phyloP scores from a whole-genome alignment of 1,140 invertebrate species.

The Drosophila pectinifera region DNA sequence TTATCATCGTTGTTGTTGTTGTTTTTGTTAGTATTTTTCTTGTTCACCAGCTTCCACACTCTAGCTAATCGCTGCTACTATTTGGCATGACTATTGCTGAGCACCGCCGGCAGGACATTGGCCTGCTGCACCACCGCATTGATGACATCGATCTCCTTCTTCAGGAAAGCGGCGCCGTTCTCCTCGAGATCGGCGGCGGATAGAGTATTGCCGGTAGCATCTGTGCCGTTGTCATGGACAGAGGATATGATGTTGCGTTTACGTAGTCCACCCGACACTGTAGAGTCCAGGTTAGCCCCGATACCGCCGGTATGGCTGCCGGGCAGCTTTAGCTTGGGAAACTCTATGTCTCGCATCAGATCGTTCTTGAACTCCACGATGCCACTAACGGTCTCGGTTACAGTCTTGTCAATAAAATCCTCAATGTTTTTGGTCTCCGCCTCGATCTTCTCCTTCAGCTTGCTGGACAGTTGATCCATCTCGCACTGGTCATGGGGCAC shows the following conservation, averaged over 20 bases:
- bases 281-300: constrained; percentile 17
- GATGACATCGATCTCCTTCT: constrained; percentile 84
- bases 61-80: constrained; percentile 54
- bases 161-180: constrained; percentile 71
- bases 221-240: constrained; percentile 46
- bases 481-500: constrained; percentile 83
- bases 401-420: constrained; percentile 85
- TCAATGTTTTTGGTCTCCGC: constrained; percentile 85
- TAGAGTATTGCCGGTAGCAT: constrained; percentile 15
- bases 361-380: constrained; percentile 85
- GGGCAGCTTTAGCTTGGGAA: constrained; percentile 69
- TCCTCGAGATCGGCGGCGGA: constrained; percentile 34
- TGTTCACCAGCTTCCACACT: constrained; percentile 13
- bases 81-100: constrained; percentile 85
- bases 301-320: no score
- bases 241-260: constrained; percentile 72
- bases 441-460: constrained; percentile 82
- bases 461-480: constrained; percentile 84
- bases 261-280: constrained; percentile 45
- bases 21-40: constrained; percentile 7
- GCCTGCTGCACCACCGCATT: constrained; percentile 83
- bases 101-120: constrained; percentile 80
- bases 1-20: constrained; percentile 26
- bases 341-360: constrained; percentile 80
- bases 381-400: constrained; percentile 82